phyloP scores from a whole-genome alignment of 2,797 vertebrate species.

The Mormyrus hasselquistii region DNA sequence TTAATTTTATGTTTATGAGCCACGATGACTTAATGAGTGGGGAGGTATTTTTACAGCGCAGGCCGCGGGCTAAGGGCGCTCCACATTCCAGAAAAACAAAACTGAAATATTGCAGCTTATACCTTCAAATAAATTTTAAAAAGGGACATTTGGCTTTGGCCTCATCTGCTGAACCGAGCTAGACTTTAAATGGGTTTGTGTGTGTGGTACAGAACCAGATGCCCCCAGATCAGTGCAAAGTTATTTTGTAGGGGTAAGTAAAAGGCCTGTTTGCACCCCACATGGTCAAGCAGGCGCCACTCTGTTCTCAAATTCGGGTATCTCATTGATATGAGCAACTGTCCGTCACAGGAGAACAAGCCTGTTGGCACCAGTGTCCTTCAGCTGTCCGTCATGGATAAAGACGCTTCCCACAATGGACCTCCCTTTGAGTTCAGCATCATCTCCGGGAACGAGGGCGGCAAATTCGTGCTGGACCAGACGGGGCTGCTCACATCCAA shows the following conservation, averaged over 20 bases:
- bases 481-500: slow-evolving; percentile 79
- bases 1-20: slow-evolving; percentile 15
- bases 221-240: background rate
- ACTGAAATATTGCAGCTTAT: background rate
- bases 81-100: slow-evolving; percentile 6
- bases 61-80: background rate
- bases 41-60: background rate
- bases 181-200: slow-evolving; percentile 2
- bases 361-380: slow-evolving; percentile 86
- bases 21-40: background rate
- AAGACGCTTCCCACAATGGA: slow-evolving; percentile 89
- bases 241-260: background rate
- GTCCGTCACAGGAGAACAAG: slow-evolving; percentile 81
- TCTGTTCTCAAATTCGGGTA: background rate
- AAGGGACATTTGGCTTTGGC: background rate
- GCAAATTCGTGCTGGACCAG: slow-evolving; percentile 78
- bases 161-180: background rate
- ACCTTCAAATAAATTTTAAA: background rate
- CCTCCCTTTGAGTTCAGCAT: slow-evolving; percentile 86
- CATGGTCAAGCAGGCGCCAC: background rate
- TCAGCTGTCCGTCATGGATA: slow-evolving; percentile 86
- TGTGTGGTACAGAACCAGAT: background rate
- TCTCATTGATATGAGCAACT: background rate
- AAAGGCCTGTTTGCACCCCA: background rate
- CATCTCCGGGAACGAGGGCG: slow-evolving; percentile 82